Evolutionary conservation across 2,888 invertebrate genomes (phyloP), one percentile per base, ranked within the genome.

Genomic region (Chironomus tentans): DNA sequence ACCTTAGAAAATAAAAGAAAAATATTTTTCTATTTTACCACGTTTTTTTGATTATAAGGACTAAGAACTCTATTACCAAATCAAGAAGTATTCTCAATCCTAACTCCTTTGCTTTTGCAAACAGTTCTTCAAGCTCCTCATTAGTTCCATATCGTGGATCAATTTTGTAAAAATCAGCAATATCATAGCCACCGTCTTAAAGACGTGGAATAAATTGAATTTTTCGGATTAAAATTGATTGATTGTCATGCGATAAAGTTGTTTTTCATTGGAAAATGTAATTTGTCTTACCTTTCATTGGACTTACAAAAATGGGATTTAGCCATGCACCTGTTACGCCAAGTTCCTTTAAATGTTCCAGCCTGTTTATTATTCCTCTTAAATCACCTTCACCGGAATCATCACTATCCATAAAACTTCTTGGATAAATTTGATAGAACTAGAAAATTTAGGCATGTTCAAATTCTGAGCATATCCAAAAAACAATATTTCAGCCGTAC

Each of bases 371-470:
- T 61, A 91, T 86, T 24, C 90, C 88, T 78, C 85, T 85, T 1
- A 88, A 78, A 80, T 88, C 88, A 2, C 88, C 88, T 15, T 91
- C 84, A 0, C 94, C 94, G 82, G 93, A 91, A 0, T 89, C 90
- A 80, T 92, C 83, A 77, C 89, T 89, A 81, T 96, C 95, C 82
- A 88, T 88, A 83, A 92, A 95, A 5, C 93, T 92, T 79, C 91
- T 87, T 0, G 92, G 90, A 81, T 92, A 92, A 70, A 93, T 89
- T 82, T 94, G 92, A 82, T 95, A 95, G 80, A 92, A 87, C 65
- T 65, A 22, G 1, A 12, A 65, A 65, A 13, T 21, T 62, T 4
- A 5, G 4, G 5, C 5, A 5, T 7, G 1, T 50, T 50, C 13
- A 50, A 50, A 50, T 3, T n/a, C 50, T 4, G 3, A n/a, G 13